Percentiles rank a stretch among this genome's conserved stretches.
Evolutionary conservation across 2,797 vertebrate genomes (phyloP).

Genomic region (Gymnopithys bicolor): DNA sequence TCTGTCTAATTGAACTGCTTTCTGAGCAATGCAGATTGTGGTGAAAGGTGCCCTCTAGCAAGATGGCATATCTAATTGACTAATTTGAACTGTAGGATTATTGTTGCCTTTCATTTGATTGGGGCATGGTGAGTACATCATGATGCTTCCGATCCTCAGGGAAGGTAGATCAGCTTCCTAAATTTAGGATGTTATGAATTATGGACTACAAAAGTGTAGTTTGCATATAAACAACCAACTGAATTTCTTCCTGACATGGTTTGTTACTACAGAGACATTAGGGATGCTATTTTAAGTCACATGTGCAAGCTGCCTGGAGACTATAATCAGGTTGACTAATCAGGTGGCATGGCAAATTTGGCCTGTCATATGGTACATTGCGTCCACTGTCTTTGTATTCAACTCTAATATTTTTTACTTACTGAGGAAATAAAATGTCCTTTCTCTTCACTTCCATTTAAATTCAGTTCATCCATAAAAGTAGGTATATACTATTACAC

Average conservation of each 20-base stretch:
- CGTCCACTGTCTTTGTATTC: background rate
- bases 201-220: background rate
- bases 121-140: background rate
- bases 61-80: conserved; percentile 30
- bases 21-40: background rate
- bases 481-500: background rate
- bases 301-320: background rate
- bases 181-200: background rate
- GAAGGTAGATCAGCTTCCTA: conserved; percentile 5
- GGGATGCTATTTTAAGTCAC: conserved; percentile 6
- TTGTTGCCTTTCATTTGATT: background rate
- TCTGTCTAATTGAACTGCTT: conserved; percentile 32
- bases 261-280: conserved; percentile 12
- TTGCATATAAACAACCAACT: background rate
- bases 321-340: conserved; percentile 13
- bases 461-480: background rate
- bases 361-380: background rate
- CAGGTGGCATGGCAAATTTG: conserved; percentile 21
- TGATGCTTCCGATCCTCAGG: background rate
- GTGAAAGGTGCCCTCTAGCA: conserved; percentile 41
- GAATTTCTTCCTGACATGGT: conserved; percentile 5
- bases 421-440: background rate
- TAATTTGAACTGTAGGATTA: conserved; percentile 11
- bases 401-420: background rate
- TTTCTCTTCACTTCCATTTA: conserved; percentile 1